phyloP scores from a whole-genome alignment of 2,113 vertebrate species.

The Austrofundulus limnaeus region DNA sequence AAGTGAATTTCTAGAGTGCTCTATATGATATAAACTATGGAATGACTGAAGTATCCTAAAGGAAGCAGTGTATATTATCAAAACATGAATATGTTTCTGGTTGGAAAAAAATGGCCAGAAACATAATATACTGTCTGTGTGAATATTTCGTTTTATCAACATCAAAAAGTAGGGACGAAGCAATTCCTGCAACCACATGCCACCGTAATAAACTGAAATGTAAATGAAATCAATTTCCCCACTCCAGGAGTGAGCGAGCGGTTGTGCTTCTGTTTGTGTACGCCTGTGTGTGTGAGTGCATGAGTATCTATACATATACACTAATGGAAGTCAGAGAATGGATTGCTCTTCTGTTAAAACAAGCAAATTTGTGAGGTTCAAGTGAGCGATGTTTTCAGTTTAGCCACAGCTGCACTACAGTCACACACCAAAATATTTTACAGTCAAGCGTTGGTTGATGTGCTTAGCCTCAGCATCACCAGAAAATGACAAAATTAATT shows the following conservation, averaged over 20 bases:
- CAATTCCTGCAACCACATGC: background rate
- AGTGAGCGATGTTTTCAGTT: conserved; percentile 53
- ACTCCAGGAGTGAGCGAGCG: background rate
- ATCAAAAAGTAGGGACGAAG: background rate
- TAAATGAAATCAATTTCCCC: conserved; percentile 11
- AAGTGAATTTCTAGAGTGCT: background rate
- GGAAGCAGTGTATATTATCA: no score
- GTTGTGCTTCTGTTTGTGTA: background rate
- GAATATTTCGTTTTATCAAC: background rate
- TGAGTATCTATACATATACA: conserved; percentile 14
- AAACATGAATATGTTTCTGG: background rate
- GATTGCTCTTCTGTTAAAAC: conserved; percentile 29
- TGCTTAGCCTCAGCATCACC: conserved; percentile 53
- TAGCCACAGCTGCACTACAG: conserved; percentile 24
- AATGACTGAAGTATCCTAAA: no score
- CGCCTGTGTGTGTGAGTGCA: conserved; percentile 3
- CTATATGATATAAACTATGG: background rate
- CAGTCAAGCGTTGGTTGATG: conserved; percentile 45
- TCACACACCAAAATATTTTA: conserved; percentile 54
- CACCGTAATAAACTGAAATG: conserved; percentile 6
- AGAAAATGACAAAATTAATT: conserved; percentile 70
- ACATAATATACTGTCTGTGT: background rate
- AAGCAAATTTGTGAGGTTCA: conserved; percentile 47
- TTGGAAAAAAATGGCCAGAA: background rate
- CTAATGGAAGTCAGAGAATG: conserved; percentile 47